Evolutionary conservation across 2,113 vertebrate genomes (phyloP), one percentile per base, ranked within the genome.

Genomic region (Lanius collurio): DNA sequence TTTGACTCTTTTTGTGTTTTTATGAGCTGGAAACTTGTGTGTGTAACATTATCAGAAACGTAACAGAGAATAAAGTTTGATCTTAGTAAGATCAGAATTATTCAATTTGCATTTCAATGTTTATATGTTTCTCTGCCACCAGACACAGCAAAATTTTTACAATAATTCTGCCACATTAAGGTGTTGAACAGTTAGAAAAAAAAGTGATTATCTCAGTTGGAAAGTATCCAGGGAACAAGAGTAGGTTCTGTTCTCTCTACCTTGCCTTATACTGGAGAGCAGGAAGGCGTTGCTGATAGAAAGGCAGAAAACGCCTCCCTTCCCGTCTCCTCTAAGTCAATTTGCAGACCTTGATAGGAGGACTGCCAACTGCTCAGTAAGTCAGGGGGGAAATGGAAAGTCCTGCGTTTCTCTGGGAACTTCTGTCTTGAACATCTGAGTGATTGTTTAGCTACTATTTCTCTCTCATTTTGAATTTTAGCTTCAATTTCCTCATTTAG

Each of bases 291-390:
- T 11, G 0, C 9, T 69, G 24, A 49, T 33, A 19, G 41, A 65
- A 83, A 42, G 5, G 9, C 6, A 65, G 21, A 37, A 59, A 7
- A 42, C 2, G 0, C 1, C 5, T 70, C 15, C 3, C 7, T 69
- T 33, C 15, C 3, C 3, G 83, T 80, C 35, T 69, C 14, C 47
- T 52, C 10, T 23, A 46, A 60, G 35, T 9, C 31, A 19, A 2
- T 44, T 83, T 77, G 31, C 24, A 89, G 41, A 41, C 20, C n/a
- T 81, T 69, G 24, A 8, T 28, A 74, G 42, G 13, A 89, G 31
- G 33, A 52, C 27, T 3, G 8, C 13, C 15, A 52, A 5, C 27
- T 56, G 31, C 19, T 49, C 37, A 44, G 14, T 27, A 80, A n/a
- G 20, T 13, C 31, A 81, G 42, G 5, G 16, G 55, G 16, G 62